Evolutionary conservation across 1,140 invertebrate genomes (phyloP).

Genomic region (Archivesica marissinica): DNA sequence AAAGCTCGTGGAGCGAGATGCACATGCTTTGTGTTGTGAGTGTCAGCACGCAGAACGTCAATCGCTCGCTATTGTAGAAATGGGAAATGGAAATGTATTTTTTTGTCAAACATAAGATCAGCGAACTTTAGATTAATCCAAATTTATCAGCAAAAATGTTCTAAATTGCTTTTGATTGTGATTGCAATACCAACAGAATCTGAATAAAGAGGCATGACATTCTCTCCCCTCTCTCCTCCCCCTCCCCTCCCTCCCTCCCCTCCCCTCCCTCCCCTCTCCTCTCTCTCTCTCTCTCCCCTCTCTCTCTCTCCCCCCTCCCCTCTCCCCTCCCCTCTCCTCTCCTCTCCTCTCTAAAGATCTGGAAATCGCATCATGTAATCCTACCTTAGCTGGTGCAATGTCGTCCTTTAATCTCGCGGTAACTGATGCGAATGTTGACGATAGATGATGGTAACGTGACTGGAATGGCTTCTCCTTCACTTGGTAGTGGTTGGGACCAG

Average conservation of each 20-base stretch:
- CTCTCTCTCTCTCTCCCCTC: too few species aligned
- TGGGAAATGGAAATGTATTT: conserved; percentile 13
- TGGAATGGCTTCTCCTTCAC: conserved; percentile 74
- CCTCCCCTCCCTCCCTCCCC: too few species aligned
- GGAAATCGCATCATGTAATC: too few species aligned
- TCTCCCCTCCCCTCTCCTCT: too few species aligned
- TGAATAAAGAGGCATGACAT: too few species aligned
- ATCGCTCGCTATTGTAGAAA: background rate
- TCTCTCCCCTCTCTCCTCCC: too few species aligned
- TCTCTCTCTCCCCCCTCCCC: too few species aligned
- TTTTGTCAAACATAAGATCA: background rate
- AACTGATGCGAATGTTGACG: conserved; percentile 81
- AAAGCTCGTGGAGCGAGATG: background rate
- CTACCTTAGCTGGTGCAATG: conserved; percentile 63
- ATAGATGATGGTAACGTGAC: conserved; percentile 70
- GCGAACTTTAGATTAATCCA: background rate
- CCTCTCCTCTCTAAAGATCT: too few species aligned
- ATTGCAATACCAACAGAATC: too few species aligned
- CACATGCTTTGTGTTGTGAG: conserved; percentile 14
- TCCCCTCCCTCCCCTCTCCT: too few species aligned
- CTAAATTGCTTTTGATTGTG: background rate
- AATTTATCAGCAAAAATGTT: conserved; percentile 1
- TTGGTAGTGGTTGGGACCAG: conserved; percentile 79
- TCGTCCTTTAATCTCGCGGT: conserved; percentile 71
- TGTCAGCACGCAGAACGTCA: background rate